Evolutionary conservation across 2,888 invertebrate species (phyloP).

Genomic region (Allolobophora icterica): DNA sequence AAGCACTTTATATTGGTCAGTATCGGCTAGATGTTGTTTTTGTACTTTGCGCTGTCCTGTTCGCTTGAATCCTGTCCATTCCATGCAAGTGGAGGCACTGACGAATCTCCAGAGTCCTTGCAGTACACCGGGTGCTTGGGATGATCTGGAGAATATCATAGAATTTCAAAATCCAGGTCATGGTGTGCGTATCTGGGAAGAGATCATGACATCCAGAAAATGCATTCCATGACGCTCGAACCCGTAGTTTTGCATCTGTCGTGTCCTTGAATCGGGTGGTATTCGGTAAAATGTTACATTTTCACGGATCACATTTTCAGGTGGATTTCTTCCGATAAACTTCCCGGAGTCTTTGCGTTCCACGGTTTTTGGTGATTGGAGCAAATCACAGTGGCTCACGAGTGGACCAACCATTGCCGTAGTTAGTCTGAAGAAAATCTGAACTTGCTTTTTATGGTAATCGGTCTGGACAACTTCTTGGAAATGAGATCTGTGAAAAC

Average conservation of each 20-base stretch:
- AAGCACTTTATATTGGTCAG: neutral
- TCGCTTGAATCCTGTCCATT: neutral
- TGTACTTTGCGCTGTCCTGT: too few species aligned
- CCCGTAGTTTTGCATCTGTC: too few species aligned
- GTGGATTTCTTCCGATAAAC: too few species aligned
- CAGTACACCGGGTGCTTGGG: neutral
- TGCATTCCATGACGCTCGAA: neutral
- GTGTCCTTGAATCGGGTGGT: too few species aligned
- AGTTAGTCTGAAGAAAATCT: neutral
- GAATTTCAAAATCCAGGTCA: neutral
- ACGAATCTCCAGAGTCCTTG: slow-evolving; percentile 1
- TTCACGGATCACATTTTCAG: too few species aligned
- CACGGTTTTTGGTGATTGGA: neutral
- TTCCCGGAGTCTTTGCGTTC: too few species aligned
- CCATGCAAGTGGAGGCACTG: neutral
- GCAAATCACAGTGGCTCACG: neutral
- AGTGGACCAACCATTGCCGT: neutral
- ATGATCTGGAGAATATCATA: neutral
- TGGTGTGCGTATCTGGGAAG: neutral
- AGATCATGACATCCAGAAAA: neutral
- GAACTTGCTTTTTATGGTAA: neutral
- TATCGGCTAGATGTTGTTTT: neutral
- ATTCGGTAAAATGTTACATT: too few species aligned
- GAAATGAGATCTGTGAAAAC: neutral
- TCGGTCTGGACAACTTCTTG: neutral